Evolutionary conservation across 2,888 invertebrate genomes (phyloP).

Genomic region (Eupithecia insigniata): DNA sequence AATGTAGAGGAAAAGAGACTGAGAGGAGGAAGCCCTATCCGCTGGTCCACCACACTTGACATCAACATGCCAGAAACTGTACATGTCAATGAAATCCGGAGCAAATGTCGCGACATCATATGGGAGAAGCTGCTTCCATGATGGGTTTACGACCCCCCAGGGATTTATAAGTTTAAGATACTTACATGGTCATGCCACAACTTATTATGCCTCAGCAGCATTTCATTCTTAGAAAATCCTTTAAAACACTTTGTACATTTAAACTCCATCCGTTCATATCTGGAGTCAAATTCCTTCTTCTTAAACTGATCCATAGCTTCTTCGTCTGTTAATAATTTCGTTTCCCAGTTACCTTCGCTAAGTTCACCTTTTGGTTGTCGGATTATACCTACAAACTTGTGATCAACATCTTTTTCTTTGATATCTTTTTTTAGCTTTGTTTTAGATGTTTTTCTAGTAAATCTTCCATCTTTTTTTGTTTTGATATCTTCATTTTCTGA

Average conservation of each 20-base stretch:
- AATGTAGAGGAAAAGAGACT: too few relatives aligned
- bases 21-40: too few relatives aligned
- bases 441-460: slow-evolving; percentile 7
- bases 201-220: slow-evolving; percentile 64
- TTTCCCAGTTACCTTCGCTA: slow-evolving; percentile 65
- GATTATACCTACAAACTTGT: slow-evolving; percentile 27
- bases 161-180: not conserved
- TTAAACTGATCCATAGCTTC: slow-evolving; percentile 67
- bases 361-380: slow-evolving; percentile 50
- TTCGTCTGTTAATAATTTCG: slow-evolving; percentile 62
- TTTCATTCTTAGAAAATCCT: slow-evolving; percentile 70
- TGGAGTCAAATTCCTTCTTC: slow-evolving; percentile 55
- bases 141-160: too few relatives aligned
- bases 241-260: slow-evolving; percentile 70
- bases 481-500: slow-evolving; percentile 10
- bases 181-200: slow-evolving; percentile 56
- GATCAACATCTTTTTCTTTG: slow-evolving; percentile 15
- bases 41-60: too few relatives aligned
- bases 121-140: too few relatives aligned
- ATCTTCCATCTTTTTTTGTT: not conserved
- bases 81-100: too few relatives aligned
- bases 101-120: too few relatives aligned
- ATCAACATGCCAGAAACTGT: too few relatives aligned
- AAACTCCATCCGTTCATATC: slow-evolving; percentile 57
- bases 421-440: slow-evolving; percentile 24